Percentiles rank a stretch among this genome's conserved stretches.
Conservation (phyloP, 1,140 invertebrate genomes). For the Sitodiplosis mosellana region DNA sequence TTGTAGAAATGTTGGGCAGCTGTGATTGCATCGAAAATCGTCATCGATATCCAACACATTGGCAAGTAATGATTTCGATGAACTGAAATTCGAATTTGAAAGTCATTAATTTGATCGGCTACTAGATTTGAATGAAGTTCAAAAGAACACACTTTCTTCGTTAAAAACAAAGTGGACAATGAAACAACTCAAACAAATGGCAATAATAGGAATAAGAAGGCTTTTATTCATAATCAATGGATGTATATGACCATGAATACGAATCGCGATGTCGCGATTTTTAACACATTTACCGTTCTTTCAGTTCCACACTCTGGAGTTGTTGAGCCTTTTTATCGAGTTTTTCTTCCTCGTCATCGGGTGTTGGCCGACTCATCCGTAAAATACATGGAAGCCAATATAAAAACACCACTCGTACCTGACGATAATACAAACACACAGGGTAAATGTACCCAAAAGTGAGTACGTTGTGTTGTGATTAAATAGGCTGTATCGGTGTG, state of each 20-base stretch:
- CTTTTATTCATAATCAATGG: no score
- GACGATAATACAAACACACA: conserved; percentile 14
- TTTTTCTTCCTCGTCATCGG: conserved; percentile 35
- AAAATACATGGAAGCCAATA: conserved; percentile 93
- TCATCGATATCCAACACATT: conserved; percentile 91
- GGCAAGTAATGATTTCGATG: conserved; percentile 74
- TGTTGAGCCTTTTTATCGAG: conserved; percentile 34
- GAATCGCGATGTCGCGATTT: neutral
- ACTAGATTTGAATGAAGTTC: no score
- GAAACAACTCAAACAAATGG: no score
- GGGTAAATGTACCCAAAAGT: neutral
- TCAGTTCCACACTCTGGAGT: conserved; percentile 24
- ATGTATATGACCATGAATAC: neutral
- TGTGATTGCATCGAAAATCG: conserved; percentile 54
- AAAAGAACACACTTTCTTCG: no score
- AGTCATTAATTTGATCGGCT: no score
- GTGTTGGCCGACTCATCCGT: conserved; percentile 75
- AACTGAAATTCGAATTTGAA: conserved; percentile 37
- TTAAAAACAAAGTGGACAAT: no score
- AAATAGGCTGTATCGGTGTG: neutral
- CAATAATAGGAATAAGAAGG: no score
- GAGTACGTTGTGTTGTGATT: neutral
- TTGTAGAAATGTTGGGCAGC: conserved; percentile 21
- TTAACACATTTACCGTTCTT: conserved; percentile 21
- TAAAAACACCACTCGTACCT: conserved; percentile 85